phyloP scores from a whole-genome alignment of 1,140 invertebrate genomes.

The fruit fly (Drosophila melanogaster) region Release_6_plus_ISO1_MT NT_033777.3:8008501-8009000 shows the following conservation, averaged over 20 bases:
- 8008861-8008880: slow-evolving; percentile 66
- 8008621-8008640: slow-evolving; percentile 58
- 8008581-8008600: slow-evolving; percentile 56
- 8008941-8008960: background rate
- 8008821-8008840: background rate
- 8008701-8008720: too few relatives aligned
- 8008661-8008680: slow-evolving; percentile 27
- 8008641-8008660: slow-evolving; percentile 62
- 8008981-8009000: background rate
- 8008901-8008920: background rate
- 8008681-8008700: background rate
- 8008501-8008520: slow-evolving; percentile 15
- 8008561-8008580: slow-evolving; percentile 39
- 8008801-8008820: background rate
- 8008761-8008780: slow-evolving; percentile 40
- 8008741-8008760: background rate
- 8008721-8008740: too few relatives aligned
- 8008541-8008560: slow-evolving; percentile 54
- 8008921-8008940: background rate
- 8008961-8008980: background rate
- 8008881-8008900: background rate
- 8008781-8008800: slow-evolving; percentile 61
- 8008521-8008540: background rate
- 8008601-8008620: slow-evolving; percentile 42
- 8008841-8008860: slow-evolving; percentile 68